These are phyloP conservation scores for Dolichallabes microphthalmus DNA, from an alignment of 2,113 vertebrate species.

Conservation along the genomic window DNA sequence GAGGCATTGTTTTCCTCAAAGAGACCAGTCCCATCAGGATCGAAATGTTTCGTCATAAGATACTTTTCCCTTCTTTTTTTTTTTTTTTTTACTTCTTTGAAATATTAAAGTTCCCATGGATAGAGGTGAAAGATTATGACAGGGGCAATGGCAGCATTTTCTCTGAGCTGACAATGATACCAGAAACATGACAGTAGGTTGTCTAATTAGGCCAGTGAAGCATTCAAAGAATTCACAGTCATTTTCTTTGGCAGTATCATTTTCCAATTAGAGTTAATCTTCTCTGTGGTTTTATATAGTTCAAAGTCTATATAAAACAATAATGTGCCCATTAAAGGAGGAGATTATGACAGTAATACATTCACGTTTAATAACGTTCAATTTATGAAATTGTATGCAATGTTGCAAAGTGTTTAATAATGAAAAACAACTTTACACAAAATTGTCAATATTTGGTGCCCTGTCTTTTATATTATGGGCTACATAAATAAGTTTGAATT, in stretches of 20 bases:
- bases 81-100: conserved; percentile 2
- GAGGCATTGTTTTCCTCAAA: background rate
- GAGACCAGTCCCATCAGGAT: background rate
- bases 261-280: conserved; percentile 49
- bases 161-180: conserved; percentile 43
- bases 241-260: conserved; percentile 19
- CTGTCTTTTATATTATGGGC: too few species aligned
- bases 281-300: conserved; percentile 23
- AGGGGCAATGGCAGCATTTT: conserved; percentile 20
- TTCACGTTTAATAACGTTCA: background rate
- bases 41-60: conserved; percentile 4
- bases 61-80: background rate
- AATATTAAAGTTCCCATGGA: conserved; percentile 31
- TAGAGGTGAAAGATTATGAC: conserved; percentile 34
- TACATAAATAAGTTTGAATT: too few species aligned
- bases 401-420: background rate
- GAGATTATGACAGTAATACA: background rate
- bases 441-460: too few species aligned
- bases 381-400: conserved; percentile 3
- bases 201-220: conserved; percentile 53
- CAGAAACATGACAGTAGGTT: conserved; percentile 40
- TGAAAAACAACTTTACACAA: background rate
- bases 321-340: conserved; percentile 10
- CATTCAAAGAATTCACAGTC: conserved; percentile 26
- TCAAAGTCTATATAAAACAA: conserved; percentile 1